A percentile compares a stretch with the other conserved stretches of the same genome.
Evolutionary conservation across 2,888 invertebrate species (phyloP).

Genomic region (Apantesis nais): DNA sequence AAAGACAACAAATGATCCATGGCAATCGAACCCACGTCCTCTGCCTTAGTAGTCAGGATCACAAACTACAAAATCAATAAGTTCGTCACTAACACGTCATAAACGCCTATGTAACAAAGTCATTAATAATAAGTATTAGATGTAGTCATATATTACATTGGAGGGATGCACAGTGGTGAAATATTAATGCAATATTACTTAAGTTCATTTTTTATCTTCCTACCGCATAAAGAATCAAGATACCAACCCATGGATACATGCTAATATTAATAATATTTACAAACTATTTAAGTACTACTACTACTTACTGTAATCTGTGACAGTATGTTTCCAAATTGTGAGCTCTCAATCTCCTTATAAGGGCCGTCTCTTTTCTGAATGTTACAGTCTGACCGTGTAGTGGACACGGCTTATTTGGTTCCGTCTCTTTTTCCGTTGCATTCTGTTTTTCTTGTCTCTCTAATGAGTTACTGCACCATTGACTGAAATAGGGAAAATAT

Average conservation of each 20-base stretch:
- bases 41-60: too few species aligned
- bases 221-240: background rate
- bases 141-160: too few species aligned
- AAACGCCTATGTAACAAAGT: too few species aligned
- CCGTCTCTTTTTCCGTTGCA: constrained; percentile 15
- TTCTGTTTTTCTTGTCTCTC: constrained; percentile 23
- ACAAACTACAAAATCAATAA: too few species aligned
- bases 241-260: background rate
- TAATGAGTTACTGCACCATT: constrained; percentile 51
- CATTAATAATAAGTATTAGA: too few species aligned
- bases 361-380: constrained; percentile 47
- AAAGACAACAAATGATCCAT: too few species aligned
- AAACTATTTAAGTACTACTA: constrained; percentile 7
- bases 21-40: too few species aligned
- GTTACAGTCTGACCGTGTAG: constrained; percentile 57
- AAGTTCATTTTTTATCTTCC: background rate
- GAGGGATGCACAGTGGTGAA: background rate
- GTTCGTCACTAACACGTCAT: too few species aligned
- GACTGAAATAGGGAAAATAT: constrained; percentile 40
- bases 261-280: background rate
- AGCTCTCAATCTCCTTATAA: constrained; percentile 46
- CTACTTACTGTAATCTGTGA: constrained; percentile 53
- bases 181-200: background rate
- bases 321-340: constrained; percentile 57
- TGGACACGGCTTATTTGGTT: constrained; percentile 6